phyloP scores from a whole-genome alignment of 2,888 invertebrate genomes.

The Adineta ricciae region DNA sequence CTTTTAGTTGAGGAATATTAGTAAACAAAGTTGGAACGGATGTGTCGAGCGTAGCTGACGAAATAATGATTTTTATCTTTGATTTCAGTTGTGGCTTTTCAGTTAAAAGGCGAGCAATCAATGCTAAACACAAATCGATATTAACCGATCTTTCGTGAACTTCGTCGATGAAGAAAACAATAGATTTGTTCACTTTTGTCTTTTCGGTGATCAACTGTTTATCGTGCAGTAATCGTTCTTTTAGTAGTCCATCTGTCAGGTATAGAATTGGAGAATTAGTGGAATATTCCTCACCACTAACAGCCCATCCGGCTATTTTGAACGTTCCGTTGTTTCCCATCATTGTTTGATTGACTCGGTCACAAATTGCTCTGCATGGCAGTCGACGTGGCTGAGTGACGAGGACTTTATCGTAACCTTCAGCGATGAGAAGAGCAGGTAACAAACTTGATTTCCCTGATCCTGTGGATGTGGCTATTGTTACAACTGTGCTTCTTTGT shows the following conservation, averaged over 20 bases:
- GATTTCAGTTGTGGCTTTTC: neutral
- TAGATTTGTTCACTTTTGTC: neutral
- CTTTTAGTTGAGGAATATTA: neutral
- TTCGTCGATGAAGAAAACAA: neutral
- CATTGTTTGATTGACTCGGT: neutral
- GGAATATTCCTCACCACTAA: neutral
- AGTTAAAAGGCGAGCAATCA: neutral
- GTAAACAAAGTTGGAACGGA: neutral
- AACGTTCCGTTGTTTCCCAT: too few relatives aligned
- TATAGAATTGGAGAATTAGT: neutral
- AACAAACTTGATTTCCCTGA: neutral
- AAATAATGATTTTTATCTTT: neutral
- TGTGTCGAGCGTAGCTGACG: neutral
- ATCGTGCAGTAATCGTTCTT: neutral
- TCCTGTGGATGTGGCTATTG: neutral
- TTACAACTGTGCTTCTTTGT: neutral
- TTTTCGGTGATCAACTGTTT: neutral
- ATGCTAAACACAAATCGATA: slow-evolving; percentile 3
- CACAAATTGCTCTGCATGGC: neutral
- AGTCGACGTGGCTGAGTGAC: slow-evolving; percentile 14
- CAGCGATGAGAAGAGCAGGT: neutral
- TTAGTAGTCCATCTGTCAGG: neutral
- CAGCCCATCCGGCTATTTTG: neutral
- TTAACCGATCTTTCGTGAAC: slow-evolving; percentile 11
- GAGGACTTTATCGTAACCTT: neutral